Evolutionary conservation across 2,797 vertebrate species (phyloP).

Genomic region (Anableps anableps): DNA sequence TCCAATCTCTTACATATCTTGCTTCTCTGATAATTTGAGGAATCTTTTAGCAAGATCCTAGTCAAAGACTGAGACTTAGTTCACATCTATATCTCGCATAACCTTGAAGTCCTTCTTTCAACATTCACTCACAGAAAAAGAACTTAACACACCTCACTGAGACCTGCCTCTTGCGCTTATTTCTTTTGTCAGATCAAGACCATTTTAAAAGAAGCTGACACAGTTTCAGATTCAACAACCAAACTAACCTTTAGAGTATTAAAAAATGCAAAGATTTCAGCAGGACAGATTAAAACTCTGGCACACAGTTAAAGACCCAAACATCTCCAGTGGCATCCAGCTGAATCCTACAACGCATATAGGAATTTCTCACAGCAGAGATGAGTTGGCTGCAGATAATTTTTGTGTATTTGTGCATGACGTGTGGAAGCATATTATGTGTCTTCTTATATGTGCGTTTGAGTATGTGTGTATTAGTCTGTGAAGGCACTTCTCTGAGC

Average conservation of each 20-base stretch:
- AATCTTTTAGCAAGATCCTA: conserved; percentile 48
- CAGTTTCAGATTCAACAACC: conserved; percentile 56
- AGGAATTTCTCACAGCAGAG: conserved; percentile 33
- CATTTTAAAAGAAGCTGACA: conserved; percentile 45
- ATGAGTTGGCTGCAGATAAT: conserved; percentile 15
- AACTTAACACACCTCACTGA: conserved; percentile 33
- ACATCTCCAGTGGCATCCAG: conserved; percentile 42
- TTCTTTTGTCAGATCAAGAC: conserved; percentile 35
- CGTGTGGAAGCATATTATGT: conserved; percentile 8
- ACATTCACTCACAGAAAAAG: conserved; percentile 30
- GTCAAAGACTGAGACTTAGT: not conserved
- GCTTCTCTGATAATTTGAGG: conserved; percentile 50
- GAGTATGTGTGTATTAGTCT: conserved; percentile 3
- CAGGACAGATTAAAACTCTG: conserved; percentile 59
- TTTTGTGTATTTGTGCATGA: not conserved
- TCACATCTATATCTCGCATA: conserved; percentile 39
- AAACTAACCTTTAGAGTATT: conserved; percentile 67
- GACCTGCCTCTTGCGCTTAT: conserved; percentile 34
- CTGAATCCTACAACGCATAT: conserved; percentile 29
- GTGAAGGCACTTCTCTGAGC: conserved; percentile 15
- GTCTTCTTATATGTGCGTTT: conserved; percentile 15
- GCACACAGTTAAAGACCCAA: conserved; percentile 51
- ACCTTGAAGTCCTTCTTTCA: conserved; percentile 52
- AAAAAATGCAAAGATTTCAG: conserved; percentile 58
- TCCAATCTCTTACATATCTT: conserved; percentile 35